Base-by-base conservation (phyloP, 2,113 vertebrate species). In the Chiloscyllium plagiosum region DNA sequence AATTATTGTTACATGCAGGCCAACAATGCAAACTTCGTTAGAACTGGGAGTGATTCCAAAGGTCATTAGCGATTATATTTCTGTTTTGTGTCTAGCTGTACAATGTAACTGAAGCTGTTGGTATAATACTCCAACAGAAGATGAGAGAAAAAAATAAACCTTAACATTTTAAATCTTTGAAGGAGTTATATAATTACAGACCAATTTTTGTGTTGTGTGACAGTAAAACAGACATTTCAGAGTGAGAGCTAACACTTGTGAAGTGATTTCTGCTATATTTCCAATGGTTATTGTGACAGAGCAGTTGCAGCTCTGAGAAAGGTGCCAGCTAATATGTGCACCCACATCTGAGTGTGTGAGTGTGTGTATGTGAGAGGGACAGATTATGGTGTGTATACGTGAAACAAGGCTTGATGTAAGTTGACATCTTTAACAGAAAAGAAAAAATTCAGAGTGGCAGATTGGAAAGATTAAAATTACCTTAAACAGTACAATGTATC, bases 41-140 rank as follows among this genome's bases (percentile, higher is more conserved):
- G 61, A 93, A 93, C 61, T 93, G 61, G 89, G 89, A 66, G 89
- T 37, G 61, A 93, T 93, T 93, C 89, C 61, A 93, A 93, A n/a
- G 61, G 19, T 93, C 89, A 37, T 19, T 92, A 20, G 22, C 22
- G 37, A 93, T 66, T 93, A 19, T 90, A 33, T 61, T 66, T 66
- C 89, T 66, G 56, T 24, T 66, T 68, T 37, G 61, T 93, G 20
- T 66, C 61, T 37, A 20, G n/a, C 61, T 47, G 37, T 66, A 93
- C 61, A 93, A 22, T 93, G 61, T 61, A 93, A n/a, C 89, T 93
- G 20, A 47, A 37, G 66, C 56, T 19, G 29, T 92, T 50, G 50
- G 12, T 92, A 19, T 33, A 92, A 66, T 66, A 93, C 89, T 66
- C 89, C 37, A 10, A 37, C 89, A n/a, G 89, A 61, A 92, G 26